Conservation (phyloP, 2,888 invertebrate species). For the Eurytoma californica region DNA sequence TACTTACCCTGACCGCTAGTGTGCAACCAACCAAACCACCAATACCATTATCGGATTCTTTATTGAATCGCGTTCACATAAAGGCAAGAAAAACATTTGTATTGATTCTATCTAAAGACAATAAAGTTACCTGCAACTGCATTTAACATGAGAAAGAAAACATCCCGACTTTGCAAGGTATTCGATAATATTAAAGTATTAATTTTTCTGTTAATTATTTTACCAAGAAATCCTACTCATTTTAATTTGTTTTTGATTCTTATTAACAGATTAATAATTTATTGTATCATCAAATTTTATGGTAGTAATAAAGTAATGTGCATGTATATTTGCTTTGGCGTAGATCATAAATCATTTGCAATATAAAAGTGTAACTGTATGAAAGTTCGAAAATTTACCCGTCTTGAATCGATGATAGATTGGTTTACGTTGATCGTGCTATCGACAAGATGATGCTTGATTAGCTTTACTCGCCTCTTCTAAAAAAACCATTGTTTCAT, state of each 20-base stretch:
- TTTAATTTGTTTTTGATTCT: too few relatives aligned
- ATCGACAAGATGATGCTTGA: conserved; percentile 16
- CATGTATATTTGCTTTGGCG: too few relatives aligned
- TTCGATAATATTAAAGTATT: too few relatives aligned
- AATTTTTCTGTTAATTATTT: too few relatives aligned
- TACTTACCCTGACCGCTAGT: conserved; percentile 28
- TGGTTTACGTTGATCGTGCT: background rate
- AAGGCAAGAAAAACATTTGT: background rate
- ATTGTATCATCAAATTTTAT: too few relatives aligned
- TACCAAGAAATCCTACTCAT: too few relatives aligned
- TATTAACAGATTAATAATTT: too few relatives aligned
- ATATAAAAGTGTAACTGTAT: background rate
- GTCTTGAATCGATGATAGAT: conserved; percentile 21
- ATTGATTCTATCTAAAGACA: background rate
- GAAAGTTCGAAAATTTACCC: conserved; percentile 15
- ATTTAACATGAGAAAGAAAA: conserved; percentile 3
- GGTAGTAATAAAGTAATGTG: too few relatives aligned
- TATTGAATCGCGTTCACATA: conserved; percentile 15
- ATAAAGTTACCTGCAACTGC: too few relatives aligned
- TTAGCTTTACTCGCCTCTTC: conserved; percentile 3
- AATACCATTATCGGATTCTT: conserved; percentile 30
- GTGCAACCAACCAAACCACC: conserved; percentile 29
- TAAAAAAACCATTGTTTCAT: too few relatives aligned
- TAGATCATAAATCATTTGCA: too few relatives aligned
- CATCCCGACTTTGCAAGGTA: background rate